phyloP scores from a whole-genome alignment of 2,888 invertebrate species.

The Euzophera pinguis region DNA sequence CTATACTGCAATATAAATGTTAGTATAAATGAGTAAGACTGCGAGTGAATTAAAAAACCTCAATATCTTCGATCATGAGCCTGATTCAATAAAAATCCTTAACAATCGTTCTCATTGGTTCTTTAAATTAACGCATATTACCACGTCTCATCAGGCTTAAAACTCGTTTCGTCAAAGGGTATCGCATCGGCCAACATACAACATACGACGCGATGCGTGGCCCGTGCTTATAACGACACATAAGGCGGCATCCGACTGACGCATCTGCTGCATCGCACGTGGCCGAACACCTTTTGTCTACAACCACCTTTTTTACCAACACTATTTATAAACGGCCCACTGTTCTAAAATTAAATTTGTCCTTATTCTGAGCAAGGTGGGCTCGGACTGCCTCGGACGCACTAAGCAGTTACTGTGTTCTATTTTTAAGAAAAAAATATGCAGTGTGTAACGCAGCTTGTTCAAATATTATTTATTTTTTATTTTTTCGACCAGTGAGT shows the following conservation, averaged over 20 bases:
- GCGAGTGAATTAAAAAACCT: no score
- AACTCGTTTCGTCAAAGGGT: constrained; percentile 6
- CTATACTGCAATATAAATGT: no score
- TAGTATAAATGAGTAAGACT: no score
- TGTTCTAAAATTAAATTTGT: constrained; percentile 47
- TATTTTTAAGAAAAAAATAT: not conserved
- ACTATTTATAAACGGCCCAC: constrained; percentile 60
- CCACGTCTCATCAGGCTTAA: not conserved
- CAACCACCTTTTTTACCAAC: constrained; percentile 58
- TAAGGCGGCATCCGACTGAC: not conserved
- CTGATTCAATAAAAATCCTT: not conserved
- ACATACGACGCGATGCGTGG: not conserved
- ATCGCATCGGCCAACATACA: not conserved
- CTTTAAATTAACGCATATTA: no score
- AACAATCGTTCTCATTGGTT: not conserved
- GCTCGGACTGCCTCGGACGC: constrained; percentile 7
- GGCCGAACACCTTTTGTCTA: constrained; percentile 73
- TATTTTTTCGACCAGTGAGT: not conserved
- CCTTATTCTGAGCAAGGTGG: constrained; percentile 14
- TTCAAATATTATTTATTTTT: constrained; percentile 2
- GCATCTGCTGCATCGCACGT: constrained; percentile 65
- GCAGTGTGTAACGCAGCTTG: not conserved
- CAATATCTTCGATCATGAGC: no score
- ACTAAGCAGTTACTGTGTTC: not conserved
- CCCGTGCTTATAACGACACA: constrained; percentile 1